Conservation (phyloP, 2,888 invertebrate species). For the Meliscaeva auricollis region DNA sequence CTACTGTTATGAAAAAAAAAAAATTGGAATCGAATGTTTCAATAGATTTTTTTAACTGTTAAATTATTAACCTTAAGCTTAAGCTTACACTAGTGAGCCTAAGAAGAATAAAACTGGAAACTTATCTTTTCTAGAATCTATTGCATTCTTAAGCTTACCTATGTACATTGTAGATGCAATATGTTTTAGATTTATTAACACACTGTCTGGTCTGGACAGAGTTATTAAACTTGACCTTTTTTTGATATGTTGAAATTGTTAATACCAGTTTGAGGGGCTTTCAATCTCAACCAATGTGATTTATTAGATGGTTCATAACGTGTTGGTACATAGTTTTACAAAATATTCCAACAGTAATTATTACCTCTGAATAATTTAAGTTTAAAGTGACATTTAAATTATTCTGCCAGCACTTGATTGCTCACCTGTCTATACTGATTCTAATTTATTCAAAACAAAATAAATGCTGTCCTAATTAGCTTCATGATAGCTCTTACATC, state of each 20-base stretch:
- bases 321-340: background rate
- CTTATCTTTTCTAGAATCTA: too few relatives aligned
- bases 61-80: too few relatives aligned
- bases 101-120: too few relatives aligned
- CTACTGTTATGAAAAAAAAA: too few relatives aligned
- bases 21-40: too few relatives aligned
- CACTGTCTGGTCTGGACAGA: conserved; percentile 39
- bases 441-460: conserved; percentile 11
- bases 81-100: too few relatives aligned
- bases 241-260: background rate
- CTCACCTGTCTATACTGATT: background rate
- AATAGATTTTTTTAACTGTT: too few relatives aligned
- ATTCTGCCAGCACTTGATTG: background rate
- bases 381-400: conserved; percentile 6
- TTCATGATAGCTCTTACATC: background rate
- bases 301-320: conserved; percentile 51
- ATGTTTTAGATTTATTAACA: conserved; percentile 44
- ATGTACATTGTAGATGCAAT: conserved; percentile 33
- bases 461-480: background rate
- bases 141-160: too few relatives aligned
- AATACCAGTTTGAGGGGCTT: background rate
- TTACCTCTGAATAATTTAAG: background rate
- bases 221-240: conserved; percentile 71
- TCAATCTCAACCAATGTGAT: conserved; percentile 29
- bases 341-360: background rate